Conservation (phyloP, 2,888 invertebrate genomes). For the Steinernema scapterisci region DNA sequence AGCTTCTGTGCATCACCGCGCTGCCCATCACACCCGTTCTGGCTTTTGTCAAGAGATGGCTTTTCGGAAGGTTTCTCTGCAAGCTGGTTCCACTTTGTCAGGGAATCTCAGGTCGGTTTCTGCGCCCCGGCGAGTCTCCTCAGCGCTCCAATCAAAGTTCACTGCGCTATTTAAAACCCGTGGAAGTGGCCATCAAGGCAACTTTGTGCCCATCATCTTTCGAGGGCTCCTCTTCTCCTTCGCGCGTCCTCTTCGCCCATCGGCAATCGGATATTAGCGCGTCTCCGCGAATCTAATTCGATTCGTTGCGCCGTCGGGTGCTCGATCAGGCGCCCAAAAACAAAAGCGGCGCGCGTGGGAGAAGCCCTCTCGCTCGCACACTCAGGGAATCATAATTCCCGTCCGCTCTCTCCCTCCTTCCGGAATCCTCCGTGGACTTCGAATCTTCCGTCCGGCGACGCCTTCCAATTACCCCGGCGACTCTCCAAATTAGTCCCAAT, state of each 20-base stretch:
- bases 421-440: not conserved
- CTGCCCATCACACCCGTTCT: slow-evolving; percentile 96
- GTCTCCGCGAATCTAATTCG: slow-evolving; percentile 21
- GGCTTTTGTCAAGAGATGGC: slow-evolving; percentile 87
- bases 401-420: not conserved
- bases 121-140: too few species aligned
- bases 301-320: slow-evolving; percentile 2
- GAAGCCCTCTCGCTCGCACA: not conserved
- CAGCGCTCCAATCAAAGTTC: too few species aligned
- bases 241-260: not conserved
- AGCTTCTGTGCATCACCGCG: slow-evolving; percentile 84
- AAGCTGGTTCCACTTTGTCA: slow-evolving; percentile 90
- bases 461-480: slow-evolving; percentile 11
- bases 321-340: slow-evolving; percentile 22
- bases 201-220: too few species aligned
- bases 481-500: not conserved
- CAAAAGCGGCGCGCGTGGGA: not conserved
- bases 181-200: too few species aligned
- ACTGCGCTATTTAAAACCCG: too few species aligned
- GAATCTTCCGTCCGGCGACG: not conserved
- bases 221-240: not conserved
- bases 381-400: not conserved
- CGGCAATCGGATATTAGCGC: not conserved
- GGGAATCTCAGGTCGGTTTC: slow-evolving; percentile 73
- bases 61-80: slow-evolving; percentile 87